Base-by-base conservation (phyloP, 2,888 invertebrate genomes). In the Himalopsyche kuldschensis region DNA sequence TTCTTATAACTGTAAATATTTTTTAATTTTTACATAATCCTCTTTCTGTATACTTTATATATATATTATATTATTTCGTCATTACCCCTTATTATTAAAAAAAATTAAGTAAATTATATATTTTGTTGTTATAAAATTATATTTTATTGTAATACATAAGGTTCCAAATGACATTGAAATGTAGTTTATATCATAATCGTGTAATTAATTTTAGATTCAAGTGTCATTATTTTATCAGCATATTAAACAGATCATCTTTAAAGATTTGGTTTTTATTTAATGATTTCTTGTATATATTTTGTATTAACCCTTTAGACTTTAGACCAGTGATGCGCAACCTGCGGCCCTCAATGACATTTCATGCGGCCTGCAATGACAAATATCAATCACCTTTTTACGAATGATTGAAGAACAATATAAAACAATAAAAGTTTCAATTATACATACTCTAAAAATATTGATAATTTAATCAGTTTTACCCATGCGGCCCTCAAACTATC, bases 141-240 rank as follows among this genome's bases (percentile, higher is more conserved):
- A 76, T 76, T 35, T 76, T 76, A 76, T 76, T 76, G 76, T 76
- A 76, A 41, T 76, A 35, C 76, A 0, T 76, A 76, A 76, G 35
- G 41, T 76, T 32, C 69, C 17, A 76, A 76, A 76, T 76, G 76
- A 76, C 76, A 76, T 76, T 76, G 76, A 76, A 76, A 24, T 55
- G 31, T 79, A 79, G 79, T 79, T 79, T 55, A 55, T 20, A 55
- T 79, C 55, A n/a, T 46, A 35, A 55, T 32, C 47, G 63, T 79
- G 46, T 79, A 31, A 32, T 79, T 79, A 30, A 20, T 55, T 79
- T 79, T 55, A 55, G 48, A 79, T 79, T 55, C 79, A 79, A 79
- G 79, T 79, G 79, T 79, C 79, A 79, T 79, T 79, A 48, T 79
- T 55, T 79, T 31, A 79, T 79, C 79, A 79, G 27, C 55, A 79